Evolutionary conservation across 2,888 invertebrate genomes (phyloP).

Genomic region (Aphodius granarius): DNA sequence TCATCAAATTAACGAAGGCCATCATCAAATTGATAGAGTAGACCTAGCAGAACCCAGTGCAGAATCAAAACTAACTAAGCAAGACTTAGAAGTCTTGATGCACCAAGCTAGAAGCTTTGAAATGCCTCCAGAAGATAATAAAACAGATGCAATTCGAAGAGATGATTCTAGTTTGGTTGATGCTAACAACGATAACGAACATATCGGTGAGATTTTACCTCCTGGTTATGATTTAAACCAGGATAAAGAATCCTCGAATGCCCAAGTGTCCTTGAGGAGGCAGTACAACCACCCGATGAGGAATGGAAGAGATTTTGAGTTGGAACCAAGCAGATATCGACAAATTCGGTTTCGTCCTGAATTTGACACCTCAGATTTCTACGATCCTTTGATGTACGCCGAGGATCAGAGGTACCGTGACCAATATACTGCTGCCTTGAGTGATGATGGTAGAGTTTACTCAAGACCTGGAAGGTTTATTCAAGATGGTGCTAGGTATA

Average conservation of each 20-base stretch:
- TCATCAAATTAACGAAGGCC: slow-evolving; percentile 1
- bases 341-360: slow-evolving; percentile 29
- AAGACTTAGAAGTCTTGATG: slow-evolving; percentile 41
- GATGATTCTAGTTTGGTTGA: slow-evolving; percentile 32
- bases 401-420: slow-evolving; percentile 24
- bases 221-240: slow-evolving; percentile 37
- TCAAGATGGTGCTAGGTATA: too few species aligned
- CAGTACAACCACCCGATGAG: not conserved
- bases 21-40: slow-evolving; percentile 25
- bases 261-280: slow-evolving; percentile 7
- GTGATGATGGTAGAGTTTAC: slow-evolving; percentile 17
- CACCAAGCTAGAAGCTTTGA: slow-evolving; percentile 20
- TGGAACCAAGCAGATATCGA: slow-evolving; percentile 17
- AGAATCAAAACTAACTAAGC: slow-evolving; percentile 42
- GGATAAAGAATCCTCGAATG: slow-evolving; percentile 12
- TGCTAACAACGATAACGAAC: slow-evolving; percentile 42
- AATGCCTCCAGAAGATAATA: not conserved
- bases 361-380: slow-evolving; percentile 33
- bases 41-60: slow-evolving; percentile 48
- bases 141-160: slow-evolving; percentile 18
- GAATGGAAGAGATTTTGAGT: slow-evolving; percentile 18
- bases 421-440: slow-evolving; percentile 10
- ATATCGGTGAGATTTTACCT: slow-evolving; percentile 52
- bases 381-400: slow-evolving; percentile 22
- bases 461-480: slow-evolving; percentile 18